Conservation (phyloP, 2,888 invertebrate genomes). For the Dioctria rufipes region DNA sequence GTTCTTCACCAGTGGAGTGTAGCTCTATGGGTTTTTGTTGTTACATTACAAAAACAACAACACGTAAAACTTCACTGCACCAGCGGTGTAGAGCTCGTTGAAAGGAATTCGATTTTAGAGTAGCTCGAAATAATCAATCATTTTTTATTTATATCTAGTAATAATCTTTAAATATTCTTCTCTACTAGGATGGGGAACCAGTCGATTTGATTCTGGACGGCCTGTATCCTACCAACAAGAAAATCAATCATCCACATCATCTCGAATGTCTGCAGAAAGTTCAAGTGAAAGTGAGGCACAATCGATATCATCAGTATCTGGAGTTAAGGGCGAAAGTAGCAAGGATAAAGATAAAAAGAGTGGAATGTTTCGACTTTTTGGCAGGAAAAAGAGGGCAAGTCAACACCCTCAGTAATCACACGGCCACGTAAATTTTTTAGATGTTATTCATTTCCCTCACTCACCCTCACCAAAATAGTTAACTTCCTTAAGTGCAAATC, state of each 20-base stretch:
- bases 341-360: conserved; percentile 58
- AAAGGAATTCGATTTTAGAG: too few species aligned
- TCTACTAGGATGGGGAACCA: conserved; percentile 69
- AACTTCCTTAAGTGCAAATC: neutral
- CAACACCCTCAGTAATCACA: conserved; percentile 65
- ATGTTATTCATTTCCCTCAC: neutral
- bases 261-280: conserved; percentile 69
- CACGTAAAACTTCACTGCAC: too few species aligned
- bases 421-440: neutral
- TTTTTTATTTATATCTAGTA: too few species aligned
- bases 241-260: conserved; percentile 65
- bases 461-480: neutral
- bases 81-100: too few species aligned
- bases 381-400: conserved; percentile 68
- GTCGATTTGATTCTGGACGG: conserved; percentile 68
- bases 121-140: too few species aligned
- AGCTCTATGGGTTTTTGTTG: too few species aligned
- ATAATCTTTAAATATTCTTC: too few species aligned
- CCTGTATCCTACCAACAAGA: conserved; percentile 67
- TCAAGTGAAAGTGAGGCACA: conserved; percentile 72
- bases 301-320: conserved; percentile 70
- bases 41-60: too few species aligned
- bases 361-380: conserved; percentile 70
- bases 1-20: too few species aligned
- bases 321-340: conserved; percentile 65